Base-by-base conservation (phyloP, 2,888 invertebrate species). In the Flexamia atlantica region DNA sequence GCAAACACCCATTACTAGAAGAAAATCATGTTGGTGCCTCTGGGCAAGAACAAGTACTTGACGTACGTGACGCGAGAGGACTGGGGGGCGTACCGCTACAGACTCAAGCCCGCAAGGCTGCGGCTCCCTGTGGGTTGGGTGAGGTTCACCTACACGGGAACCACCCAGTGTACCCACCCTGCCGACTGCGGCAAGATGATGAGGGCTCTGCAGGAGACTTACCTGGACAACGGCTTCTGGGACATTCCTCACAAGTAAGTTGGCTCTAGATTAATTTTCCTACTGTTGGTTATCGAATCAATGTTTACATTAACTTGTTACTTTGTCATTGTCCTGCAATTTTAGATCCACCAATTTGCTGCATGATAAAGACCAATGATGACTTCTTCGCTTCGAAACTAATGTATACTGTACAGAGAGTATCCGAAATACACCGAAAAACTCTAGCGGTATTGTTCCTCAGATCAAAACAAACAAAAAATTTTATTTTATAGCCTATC, bases 231-330 rank as follows among this genome's bases (percentile, higher is more conserved):
- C 36, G 70, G 70, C 70, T 70, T 70, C 70, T 32, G 36, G 36
- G 70, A 70, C 70, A 70, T 70, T 2, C 70, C 70, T n/a, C 9
- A 70, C 30, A 70, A 70, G 70, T 70, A 12, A 70, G 70, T 70
- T n/a, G n/a, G n/a, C n/a, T n/a, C n/a, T n/a, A n/a, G 30, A 12
- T 40, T 9, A n/a, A n/a, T n/a, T n/a, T n/a, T n/a, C n/a, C n/a
- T n/a, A n/a, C n/a, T n/a, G n/a, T n/a, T n/a, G n/a, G n/a, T n/a
- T n/a, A n/a, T n/a, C n/a, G n/a, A n/a, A n/a, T n/a, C n/a, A n/a
- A n/a, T n/a, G n/a, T n/a, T n/a, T n/a, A n/a, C n/a, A n/a, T n/a
- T n/a, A n/a, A n/a, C n/a, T n/a, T n/a, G n/a, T n/a, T n/a, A n/a
- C n/a, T n/a, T n/a, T n/a, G n/a, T n/a, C n/a, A n/a, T n/a, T n/a